Percentiles rank a stretch among this genome's conserved stretches.
Conservation (phyloP, 1,140 invertebrate species). For the Polyergus mexicanus region DNA sequence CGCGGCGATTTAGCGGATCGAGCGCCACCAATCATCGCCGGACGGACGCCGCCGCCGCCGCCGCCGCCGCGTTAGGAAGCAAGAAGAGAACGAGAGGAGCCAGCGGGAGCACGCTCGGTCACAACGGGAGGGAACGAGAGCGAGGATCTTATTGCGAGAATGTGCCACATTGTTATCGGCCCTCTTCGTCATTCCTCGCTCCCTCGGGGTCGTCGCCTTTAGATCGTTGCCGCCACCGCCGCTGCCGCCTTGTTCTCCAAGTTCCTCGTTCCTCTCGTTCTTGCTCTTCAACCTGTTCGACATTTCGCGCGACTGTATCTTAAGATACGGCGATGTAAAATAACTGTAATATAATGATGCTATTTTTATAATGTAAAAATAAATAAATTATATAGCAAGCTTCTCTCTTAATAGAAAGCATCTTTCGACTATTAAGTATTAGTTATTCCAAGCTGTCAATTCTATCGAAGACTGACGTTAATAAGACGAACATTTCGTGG, state of each 20-base stretch:
- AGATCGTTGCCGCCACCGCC: conserved; percentile 24
- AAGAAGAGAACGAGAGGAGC: conserved; percentile 45
- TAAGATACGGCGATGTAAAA: not conserved
- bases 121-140: conserved; percentile 44
- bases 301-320: conserved; percentile 30
- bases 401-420: not conserved
- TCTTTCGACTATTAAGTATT: not conserved
- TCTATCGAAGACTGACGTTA: not conserved
- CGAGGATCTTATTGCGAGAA: conserved; percentile 62
- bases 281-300: conserved; percentile 40
- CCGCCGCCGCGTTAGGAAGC: conserved; percentile 30
- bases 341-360: not conserved
- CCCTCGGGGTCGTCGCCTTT: conserved; percentile 28
- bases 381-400: not conserved
- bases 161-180: conserved; percentile 61
- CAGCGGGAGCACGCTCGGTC: conserved; percentile 52
- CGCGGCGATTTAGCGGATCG: conserved; percentile 66
- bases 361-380: not conserved
- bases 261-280: conserved; percentile 10
- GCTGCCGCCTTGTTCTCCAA: conserved; percentile 36
- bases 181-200: conserved; percentile 44
- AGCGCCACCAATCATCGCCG: conserved; percentile 64
- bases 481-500: not conserved
- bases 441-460: not conserved
- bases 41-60: conserved; percentile 26